These are phyloP conservation scores for Chamaetylas fuelleborni DNA, from an alignment of 2,113 vertebrate species.

Conservation along the genomic window DNA sequence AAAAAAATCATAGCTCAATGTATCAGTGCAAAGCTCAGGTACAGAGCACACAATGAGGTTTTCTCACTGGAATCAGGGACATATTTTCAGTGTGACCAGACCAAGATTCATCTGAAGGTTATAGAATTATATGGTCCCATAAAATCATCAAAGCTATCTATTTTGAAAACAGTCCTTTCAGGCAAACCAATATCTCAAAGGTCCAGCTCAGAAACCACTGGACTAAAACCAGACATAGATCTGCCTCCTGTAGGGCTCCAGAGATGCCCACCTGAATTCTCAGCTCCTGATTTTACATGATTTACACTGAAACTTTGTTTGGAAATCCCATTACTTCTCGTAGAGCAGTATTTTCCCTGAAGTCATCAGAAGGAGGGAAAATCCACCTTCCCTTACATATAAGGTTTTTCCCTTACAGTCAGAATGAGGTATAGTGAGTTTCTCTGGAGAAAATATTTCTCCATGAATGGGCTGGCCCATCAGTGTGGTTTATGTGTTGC, in stretches of 20 bases:
- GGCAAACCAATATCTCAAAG: not conserved
- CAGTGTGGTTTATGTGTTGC: not conserved
- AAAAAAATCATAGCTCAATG: not conserved
- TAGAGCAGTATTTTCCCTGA: not conserved
- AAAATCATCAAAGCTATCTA: not conserved
- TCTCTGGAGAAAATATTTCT: not conserved
- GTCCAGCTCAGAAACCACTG: not conserved
- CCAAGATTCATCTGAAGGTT: not conserved
- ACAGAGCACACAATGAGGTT: not conserved
- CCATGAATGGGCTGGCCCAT: not conserved
- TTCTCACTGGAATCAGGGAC: not conserved
- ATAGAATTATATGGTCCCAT: not conserved
- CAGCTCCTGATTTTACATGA: not conserved
- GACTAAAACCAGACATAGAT: not conserved
- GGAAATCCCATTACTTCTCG: rapidly evolving
- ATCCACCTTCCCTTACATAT: not conserved
- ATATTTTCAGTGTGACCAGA: not conserved
- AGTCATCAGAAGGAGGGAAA: not conserved
- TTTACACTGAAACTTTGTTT: not conserved
- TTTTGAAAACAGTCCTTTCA: not conserved
- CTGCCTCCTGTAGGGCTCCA: not conserved
- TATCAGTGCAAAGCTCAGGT: not conserved
- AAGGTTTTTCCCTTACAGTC: not conserved
- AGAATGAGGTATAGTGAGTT: not conserved
- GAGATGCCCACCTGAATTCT: not conserved